A percentile compares a stretch with the other conserved stretches of the same genome.
These are phyloP conservation scores for Ctenomys sociabilis DNA, from an alignment of 2,113 vertebrate genomes.

Conservation along the genomic window DNA sequence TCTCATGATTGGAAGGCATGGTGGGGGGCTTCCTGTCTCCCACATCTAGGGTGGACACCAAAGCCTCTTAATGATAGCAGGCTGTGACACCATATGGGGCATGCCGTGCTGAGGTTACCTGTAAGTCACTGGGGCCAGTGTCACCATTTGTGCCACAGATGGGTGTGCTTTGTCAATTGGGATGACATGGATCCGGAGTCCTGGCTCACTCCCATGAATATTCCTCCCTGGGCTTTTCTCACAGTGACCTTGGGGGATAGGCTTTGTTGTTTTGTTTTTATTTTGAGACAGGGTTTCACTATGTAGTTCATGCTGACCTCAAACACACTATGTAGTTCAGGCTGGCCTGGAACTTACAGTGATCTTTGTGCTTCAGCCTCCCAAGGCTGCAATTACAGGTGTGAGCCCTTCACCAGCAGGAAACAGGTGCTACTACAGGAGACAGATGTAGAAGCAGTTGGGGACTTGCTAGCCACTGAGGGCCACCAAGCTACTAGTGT, in stretches of 20 bases:
- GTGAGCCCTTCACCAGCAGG: background rate
- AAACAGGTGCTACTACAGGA: slow-evolving; percentile 21
- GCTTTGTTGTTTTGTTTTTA: background rate
- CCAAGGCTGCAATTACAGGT: background rate
- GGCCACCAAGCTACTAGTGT: background rate
- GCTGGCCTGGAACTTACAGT: background rate
- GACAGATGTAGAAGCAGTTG: background rate
- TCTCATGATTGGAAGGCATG: background rate
- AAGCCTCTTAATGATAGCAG: background rate
- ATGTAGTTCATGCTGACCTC: background rate
- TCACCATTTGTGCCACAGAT: accelerated
- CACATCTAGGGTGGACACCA: accelerated
- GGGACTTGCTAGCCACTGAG: background rate
- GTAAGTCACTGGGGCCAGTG: background rate
- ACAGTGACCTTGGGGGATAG: background rate
- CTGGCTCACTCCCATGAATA: background rate
- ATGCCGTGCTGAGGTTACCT: too few relatives aligned
- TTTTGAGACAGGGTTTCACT: background rate
- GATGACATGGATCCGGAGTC: background rate
- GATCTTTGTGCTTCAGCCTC: background rate
- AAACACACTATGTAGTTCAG: background rate
- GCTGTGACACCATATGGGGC: background rate
- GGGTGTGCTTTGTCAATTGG: background rate
- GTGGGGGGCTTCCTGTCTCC: background rate
- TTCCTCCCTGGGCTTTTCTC: background rate